Evolutionary conservation across 2,797 vertebrate genomes (phyloP).

Genomic region (Artibeus lituratus): DNA sequence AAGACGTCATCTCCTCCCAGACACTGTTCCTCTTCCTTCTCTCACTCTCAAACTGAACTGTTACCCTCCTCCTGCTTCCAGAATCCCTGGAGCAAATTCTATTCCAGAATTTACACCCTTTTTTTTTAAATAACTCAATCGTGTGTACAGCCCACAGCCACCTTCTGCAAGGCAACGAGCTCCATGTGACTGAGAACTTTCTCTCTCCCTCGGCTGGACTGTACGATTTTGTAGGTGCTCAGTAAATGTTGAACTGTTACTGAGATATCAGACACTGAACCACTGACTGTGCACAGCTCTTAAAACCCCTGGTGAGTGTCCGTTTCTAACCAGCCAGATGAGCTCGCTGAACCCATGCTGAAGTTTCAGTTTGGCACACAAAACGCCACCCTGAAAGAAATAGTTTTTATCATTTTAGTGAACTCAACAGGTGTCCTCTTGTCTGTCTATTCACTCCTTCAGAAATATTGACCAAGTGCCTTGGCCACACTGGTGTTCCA

Average conservation of each 20-base stretch:
- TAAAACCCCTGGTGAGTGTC: not conserved
- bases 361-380: not conserved
- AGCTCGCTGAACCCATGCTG: not conserved
- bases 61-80: not conserved
- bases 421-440: not conserved
- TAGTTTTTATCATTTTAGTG: not conserved
- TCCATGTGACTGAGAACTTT: not conserved
- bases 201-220: not conserved
- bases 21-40: not conserved
- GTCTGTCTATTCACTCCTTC: not conserved
- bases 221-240: not conserved
- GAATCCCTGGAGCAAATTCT: not conserved
- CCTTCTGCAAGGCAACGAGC: not conserved
- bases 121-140: not conserved
- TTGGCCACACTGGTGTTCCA: not conserved
- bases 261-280: not conserved
- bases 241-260: not conserved
- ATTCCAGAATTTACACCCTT: rapidly evolving
- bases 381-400: not conserved
- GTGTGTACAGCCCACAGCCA: not conserved
- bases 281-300: not conserved
- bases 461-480: not conserved
- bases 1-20: not conserved
- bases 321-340: not conserved
- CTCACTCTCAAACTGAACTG: not conserved